These are phyloP conservation scores for Anaspis maculata DNA, from an alignment of 2,888 invertebrate genomes.

Conservation along the genomic window DNA sequence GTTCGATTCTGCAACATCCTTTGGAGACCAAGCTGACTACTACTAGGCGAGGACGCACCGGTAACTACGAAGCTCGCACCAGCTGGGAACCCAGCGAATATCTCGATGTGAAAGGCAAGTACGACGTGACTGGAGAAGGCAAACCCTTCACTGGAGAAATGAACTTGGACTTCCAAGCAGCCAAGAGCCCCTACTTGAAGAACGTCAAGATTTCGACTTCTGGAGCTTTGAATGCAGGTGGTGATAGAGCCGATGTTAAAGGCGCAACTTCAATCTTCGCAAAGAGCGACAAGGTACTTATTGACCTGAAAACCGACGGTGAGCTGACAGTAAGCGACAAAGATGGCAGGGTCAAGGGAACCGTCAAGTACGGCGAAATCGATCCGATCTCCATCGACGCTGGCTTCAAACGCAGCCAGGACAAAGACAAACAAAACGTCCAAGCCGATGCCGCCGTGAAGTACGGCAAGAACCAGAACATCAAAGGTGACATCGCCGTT, in stretches of 20 bases:
- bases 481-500: conserved; percentile 35
- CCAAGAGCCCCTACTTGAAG: conserved; percentile 52
- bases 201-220: conserved; percentile 45
- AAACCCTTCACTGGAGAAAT: conserved; percentile 45
- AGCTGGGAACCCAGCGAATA: neutral
- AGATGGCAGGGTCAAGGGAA: conserved; percentile 52
- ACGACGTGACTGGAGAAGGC: conserved; percentile 17
- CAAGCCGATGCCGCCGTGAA: conserved; percentile 27
- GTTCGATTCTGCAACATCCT: conserved; percentile 35
- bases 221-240: conserved; percentile 31
- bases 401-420: conserved; percentile 26
- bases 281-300: conserved; percentile 40
- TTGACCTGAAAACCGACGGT: conserved; percentile 56
- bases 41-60: conserved; percentile 19
- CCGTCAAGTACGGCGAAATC: conserved; percentile 38
- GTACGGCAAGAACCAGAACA: conserved; percentile 36
- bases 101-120: conserved; percentile 24
- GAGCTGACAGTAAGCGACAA: conserved; percentile 57
- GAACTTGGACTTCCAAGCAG: conserved; percentile 40
- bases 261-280: conserved; percentile 24
- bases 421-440: conserved; percentile 21
- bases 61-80: conserved; percentile 5
- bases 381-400: conserved; percentile 41
- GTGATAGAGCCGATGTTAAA: conserved; percentile 18
- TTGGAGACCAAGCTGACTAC: conserved; percentile 26